Base-by-base conservation (phyloP, 2,888 invertebrate genomes). In the Campoplex nolae region DNA sequence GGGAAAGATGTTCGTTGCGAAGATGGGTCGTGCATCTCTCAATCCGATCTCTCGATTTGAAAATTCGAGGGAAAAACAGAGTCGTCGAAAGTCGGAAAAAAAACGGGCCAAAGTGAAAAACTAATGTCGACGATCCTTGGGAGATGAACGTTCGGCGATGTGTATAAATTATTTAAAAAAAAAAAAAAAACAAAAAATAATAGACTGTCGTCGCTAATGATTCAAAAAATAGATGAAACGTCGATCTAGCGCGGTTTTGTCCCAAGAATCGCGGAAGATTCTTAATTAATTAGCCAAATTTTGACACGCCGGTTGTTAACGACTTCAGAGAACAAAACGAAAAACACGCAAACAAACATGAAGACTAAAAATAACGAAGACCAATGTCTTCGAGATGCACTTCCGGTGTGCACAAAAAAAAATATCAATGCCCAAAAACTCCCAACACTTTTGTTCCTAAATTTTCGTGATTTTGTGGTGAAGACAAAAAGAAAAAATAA, bases 171-270 rank as follows among this genome's bases (percentile, higher is more conserved):
- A 16, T 32, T 90, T 88, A 91, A 90, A 89, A 88, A 88, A 89
- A 88, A 88, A 86, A 48, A 84, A 48, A 32, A 89, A 91, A 23
- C 23, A 23, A 86, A 48, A 84, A 48, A 32, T 89, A 91, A 83
- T 86, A 89, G 88, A 90, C 87, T 89, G 88, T 89, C 90, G 88
- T 89, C 85, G 90, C 84, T 89, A 87, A 88, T 89, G 87, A 88
- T 88, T 79, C 87, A 86, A 84, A 88, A 86, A 85, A 87, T 83
- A 89, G 86, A 75, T 38, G 83, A 74, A 77, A 67, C 77, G 81
- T 81, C 73, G 35, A 79, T 56, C 45, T 83, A 86, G 79, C 79
- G 79, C 56, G 79, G 42, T 58, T 75, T 42, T 75, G 68, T 74
- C 65, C 68, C 71, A 54, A 65, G 6, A 73, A 45, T 78, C 54